Percentiles rank a stretch among this genome's conserved stretches.
Conservation (phyloP, 2,797 vertebrate species). For the Xiphorhynchus erythropygius region DNA sequence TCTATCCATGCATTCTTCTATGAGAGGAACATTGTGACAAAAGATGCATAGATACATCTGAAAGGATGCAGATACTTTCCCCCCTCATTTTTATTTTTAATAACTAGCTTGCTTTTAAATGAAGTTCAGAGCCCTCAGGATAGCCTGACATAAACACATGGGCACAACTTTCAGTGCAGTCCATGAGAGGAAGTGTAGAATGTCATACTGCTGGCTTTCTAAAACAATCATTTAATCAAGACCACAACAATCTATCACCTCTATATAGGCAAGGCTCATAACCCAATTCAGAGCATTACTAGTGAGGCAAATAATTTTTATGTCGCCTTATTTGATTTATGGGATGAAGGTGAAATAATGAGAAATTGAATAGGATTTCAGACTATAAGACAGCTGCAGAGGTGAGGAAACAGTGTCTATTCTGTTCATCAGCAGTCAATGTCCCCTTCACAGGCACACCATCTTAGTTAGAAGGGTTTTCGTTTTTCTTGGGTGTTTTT, state of each 20-base stretch:
- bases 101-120: background rate
- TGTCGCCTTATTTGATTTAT: conserved; percentile 42
- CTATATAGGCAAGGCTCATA: background rate
- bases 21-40: background rate
- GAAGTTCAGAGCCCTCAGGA: background rate
- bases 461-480: background rate
- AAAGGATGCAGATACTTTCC: background rate
- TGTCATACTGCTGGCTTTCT: background rate
- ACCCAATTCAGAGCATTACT: conserved; percentile 23
- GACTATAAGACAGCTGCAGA: background rate
- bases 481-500: background rate
- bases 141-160: background rate
- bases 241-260: background rate
- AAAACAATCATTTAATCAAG: conserved; percentile 30
- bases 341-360: background rate
- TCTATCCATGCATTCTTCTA: background rate
- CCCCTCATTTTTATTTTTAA: background rate
- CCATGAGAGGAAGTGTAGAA: background rate
- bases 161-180: background rate
- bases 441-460: background rate
- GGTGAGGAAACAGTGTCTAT: background rate
- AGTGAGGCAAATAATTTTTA: conserved; percentile 30
- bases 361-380: conserved; percentile 44
- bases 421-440: background rate
- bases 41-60: background rate